phyloP scores from a whole-genome alignment of 2,797 vertebrate species.

The Pangasius macronema region DNA sequence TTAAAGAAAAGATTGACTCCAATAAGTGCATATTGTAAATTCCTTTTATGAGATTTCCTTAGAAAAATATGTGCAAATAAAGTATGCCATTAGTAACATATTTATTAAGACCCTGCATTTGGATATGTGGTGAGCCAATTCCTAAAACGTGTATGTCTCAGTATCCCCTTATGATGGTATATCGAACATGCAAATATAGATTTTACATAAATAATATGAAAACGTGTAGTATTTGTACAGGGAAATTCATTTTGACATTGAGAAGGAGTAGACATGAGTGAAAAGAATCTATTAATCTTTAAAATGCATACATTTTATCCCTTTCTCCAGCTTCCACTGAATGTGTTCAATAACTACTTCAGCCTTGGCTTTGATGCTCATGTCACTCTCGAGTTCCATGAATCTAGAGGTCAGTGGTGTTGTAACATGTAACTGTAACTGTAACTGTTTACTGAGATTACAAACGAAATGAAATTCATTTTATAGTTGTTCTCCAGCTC shows the following conservation, averaged over 20 bases:
- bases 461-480: not conserved
- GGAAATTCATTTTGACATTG: not conserved
- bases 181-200: not conserved
- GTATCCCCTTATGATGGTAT: not conserved
- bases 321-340: constrained; percentile 86
- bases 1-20: not conserved
- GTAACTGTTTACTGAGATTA: not conserved
- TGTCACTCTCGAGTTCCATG: constrained; percentile 97
- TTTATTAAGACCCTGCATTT: not conserved
- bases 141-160: not conserved
- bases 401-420: constrained; percentile 86
- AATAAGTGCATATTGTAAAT: not conserved
- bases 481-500: constrained; percentile 5
- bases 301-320: not conserved
- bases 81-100: not conserved
- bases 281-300: not conserved
- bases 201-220: not conserved
- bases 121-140: not conserved
- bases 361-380: constrained; percentile 98
- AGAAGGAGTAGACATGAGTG: not conserved
- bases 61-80: not conserved
- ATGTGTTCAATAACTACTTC: constrained; percentile 99
- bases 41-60: not conserved
- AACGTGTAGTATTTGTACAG: not conserved
- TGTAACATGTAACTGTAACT: constrained; percentile 6